These are phyloP conservation scores for Nestor notabilis DNA, from an alignment of 2,113 vertebrate genomes.

Conservation along the genomic window DNA sequence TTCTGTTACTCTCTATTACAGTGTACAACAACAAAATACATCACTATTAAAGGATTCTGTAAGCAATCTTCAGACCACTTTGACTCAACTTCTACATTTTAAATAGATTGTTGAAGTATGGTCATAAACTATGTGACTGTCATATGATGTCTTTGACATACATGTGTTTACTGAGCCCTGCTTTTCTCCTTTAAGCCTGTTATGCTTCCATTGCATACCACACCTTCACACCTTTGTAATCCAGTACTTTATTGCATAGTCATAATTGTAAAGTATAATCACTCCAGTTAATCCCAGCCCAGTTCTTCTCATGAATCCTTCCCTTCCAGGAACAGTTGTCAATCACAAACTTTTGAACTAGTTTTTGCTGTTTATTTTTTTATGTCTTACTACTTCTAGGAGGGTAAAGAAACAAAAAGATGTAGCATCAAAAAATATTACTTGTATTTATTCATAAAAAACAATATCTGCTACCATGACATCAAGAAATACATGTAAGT, in stretches of 20 bases:
- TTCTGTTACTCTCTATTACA: background rate
- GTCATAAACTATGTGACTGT: background rate
- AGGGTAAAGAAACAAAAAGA: background rate
- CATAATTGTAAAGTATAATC: background rate
- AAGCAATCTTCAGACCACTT: background rate
- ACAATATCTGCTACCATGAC: background rate
- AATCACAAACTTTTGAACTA: background rate
- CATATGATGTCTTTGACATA: background rate
- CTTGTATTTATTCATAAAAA: background rate
- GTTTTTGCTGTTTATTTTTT: background rate
- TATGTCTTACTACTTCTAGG: background rate
- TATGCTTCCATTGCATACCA: background rate
- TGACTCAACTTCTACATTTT: background rate
- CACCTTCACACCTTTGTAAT: background rate
- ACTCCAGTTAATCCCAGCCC: background rate
- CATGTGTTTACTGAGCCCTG: background rate
- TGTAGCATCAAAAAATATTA: background rate
- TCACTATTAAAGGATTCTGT: background rate
- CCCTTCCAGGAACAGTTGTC: background rate
- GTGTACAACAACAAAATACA: background rate
- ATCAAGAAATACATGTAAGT: constrained; percentile 14
- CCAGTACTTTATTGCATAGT: background rate
- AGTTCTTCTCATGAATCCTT: background rate
- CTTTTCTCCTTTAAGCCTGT: background rate
- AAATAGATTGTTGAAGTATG: background rate